A percentile compares a stretch with the other conserved stretches of the same genome.
Evolutionary conservation across 1,140 invertebrate species (phyloP).

Genomic region (Protaetia brevitarsis): DNA sequence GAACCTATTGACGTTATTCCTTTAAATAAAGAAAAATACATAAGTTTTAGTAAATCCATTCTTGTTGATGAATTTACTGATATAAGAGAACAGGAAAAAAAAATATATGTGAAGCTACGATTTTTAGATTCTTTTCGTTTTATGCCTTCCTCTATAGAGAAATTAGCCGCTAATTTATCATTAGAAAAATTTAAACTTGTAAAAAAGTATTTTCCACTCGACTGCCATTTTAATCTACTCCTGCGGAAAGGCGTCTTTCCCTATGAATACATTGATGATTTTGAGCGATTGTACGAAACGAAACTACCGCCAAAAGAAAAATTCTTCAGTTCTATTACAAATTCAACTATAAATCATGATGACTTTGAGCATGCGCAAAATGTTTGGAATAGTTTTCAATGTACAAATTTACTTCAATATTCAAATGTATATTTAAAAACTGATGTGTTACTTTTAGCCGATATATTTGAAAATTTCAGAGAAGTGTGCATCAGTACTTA

Average conservation of each 20-base stretch:
- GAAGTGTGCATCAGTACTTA: conserved; percentile 5
- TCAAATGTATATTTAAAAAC: conserved; percentile 23
- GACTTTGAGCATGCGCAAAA: conserved; percentile 24
- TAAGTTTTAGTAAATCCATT: no score
- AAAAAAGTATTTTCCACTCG: background rate
- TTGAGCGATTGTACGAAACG: conserved; percentile 30
- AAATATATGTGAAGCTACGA: no score
- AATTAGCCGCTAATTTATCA: no score
- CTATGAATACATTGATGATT: conserved; percentile 39
- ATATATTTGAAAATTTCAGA: conserved; percentile 26
- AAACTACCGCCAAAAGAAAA: conserved; percentile 33
- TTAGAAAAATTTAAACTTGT: no score
- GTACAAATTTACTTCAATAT: conserved; percentile 22
- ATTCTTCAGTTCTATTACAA: conserved; percentile 15
- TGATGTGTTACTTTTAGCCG: conserved; percentile 21
- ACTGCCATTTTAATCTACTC: background rate
- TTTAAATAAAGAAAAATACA: conserved; percentile 30
- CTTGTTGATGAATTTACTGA: no score
- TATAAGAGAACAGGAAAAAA: no score
- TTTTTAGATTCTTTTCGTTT: conserved; percentile 26
- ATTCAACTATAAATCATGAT: background rate
- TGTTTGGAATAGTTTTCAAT: conserved; percentile 16
- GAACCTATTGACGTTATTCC: conserved; percentile 19
- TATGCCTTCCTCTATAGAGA: conserved; percentile 26
- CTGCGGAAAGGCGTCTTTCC: conserved; percentile 36